A percentile compares a stretch with the other conserved stretches of the same genome.
Evolutionary conservation across 2,888 invertebrate genomes (phyloP).

Genomic region (Germaria angustata): DNA sequence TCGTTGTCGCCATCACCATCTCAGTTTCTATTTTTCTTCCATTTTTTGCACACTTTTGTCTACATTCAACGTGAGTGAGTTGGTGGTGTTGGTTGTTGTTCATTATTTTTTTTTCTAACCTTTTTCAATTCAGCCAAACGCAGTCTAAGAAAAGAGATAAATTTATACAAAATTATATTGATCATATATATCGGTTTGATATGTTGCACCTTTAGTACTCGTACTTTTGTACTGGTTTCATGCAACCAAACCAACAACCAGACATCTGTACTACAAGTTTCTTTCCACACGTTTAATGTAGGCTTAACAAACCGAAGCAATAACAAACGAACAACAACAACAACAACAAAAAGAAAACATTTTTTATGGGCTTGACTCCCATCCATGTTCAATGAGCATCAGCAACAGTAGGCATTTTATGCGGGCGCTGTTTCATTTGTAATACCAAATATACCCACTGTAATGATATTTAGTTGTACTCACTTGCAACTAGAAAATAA

Average conservation of each 20-base stretch:
- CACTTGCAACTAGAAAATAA: neutral
- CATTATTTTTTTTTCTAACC: conserved; percentile 25
- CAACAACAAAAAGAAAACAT: conserved; percentile 23
- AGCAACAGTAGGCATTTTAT: conserved; percentile 32
- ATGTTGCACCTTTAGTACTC: conserved; percentile 15
- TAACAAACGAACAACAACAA: neutral
- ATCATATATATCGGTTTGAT: conserved; percentile 21
- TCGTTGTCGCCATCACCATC: conserved; percentile 64
- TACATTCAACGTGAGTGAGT: conserved; percentile 32
- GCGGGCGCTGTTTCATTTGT: conserved; percentile 66
- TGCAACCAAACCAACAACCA: neutral
- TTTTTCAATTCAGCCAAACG: conserved; percentile 26
- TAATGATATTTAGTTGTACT: neutral
- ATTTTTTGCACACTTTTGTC: neutral
- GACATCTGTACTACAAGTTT: conserved; percentile 32
- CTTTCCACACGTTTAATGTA: conserved; percentile 23
- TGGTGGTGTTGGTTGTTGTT: conserved; percentile 20
- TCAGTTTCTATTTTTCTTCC: conserved; percentile 3
- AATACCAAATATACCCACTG: conserved; percentile 53
- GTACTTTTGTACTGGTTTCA: conserved; percentile 1
- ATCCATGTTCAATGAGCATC: conserved; percentile 42
- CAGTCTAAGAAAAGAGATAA: neutral
- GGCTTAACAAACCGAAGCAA: conserved; percentile 8
- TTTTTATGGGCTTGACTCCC: conserved; percentile 62
- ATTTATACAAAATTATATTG: conserved; percentile 20